Base-by-base conservation (phyloP, 2,888 invertebrate genomes). In the Agonopterix heracliana region DNA sequence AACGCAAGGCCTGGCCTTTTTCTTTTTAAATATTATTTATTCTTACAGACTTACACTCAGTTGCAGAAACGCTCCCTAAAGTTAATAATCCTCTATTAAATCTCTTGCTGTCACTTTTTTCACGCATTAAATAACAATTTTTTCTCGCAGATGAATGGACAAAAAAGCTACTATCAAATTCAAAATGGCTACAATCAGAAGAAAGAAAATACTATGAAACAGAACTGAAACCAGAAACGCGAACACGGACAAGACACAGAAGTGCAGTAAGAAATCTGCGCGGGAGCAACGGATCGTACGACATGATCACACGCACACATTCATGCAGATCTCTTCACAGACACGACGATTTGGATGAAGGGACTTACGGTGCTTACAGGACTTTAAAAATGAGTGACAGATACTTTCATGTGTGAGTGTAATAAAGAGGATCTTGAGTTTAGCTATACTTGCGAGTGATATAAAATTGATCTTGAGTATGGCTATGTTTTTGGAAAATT, bases 171-270 rank as follows among this genome's bases (percentile, higher is more conserved):
- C 89, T 93, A 45, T 91, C 76, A 35, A 92, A 93, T 65, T 89
- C 90, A 26, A 91, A 92, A 48, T 94, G 94, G 94, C 92, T 94
- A 59, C 88, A 91, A 64, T 87, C 87, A 26, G 93, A 94, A 68
- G 93, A 94, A 43, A 65, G 77, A 3, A 78, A 70, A 48, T 86
- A 74, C 59, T 86, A 84, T 64, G 74, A 81, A 34, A 86, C 87
- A n/a, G 84, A 82, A 46, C 55, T 88, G 1, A 81, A 77, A 34
- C 85, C 85, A 2, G 82, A 80, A 50, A 41, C 60, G 0, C 61
- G 68, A 1, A 51, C 64, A 0, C 66, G 74, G 9, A 68, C 69
- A 0, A 64, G 77, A 0, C 81, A 82, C 49, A 68, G 70, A 8
- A 83, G 78, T 41, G 73, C 76, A 0, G 74, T 83, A 9, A 66